A percentile compares a stretch with the other conserved stretches of the same genome.
Conservation (phyloP, 2,797 vertebrate species). For the Apogon hyalosoma region DNA sequence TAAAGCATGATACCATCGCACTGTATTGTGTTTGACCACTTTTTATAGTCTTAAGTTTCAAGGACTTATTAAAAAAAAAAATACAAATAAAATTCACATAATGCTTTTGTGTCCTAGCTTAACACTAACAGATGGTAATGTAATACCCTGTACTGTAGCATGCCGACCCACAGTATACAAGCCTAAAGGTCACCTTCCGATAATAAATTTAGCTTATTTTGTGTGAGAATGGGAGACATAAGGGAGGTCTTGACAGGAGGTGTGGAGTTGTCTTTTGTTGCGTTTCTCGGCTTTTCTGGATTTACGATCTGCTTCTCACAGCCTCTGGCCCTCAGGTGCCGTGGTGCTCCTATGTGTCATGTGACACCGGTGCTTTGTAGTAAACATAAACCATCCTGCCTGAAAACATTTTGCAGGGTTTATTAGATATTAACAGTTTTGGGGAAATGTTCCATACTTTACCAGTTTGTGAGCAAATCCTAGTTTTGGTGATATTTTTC, state of each 20-base stretch:
- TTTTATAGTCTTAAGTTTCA: slow-evolving; percentile 48
- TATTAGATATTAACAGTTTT: slow-evolving; percentile 10
- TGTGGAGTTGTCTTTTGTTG: slow-evolving; percentile 73
- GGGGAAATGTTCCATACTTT: neutral
- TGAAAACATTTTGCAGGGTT: slow-evolving; percentile 3
- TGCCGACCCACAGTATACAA: slow-evolving; percentile 42
- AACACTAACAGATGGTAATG: slow-evolving; percentile 72
- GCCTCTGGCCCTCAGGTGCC: slow-evolving; percentile 54
- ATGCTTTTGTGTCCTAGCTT: slow-evolving; percentile 32
- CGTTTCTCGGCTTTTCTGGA: slow-evolving; percentile 66
- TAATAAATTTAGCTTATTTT: slow-evolving; percentile 74
- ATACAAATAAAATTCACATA: slow-evolving; percentile 2
- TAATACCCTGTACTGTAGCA: slow-evolving; percentile 52
- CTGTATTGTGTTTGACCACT: slow-evolving; percentile 28
- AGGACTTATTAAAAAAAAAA: slow-evolving; percentile 5
- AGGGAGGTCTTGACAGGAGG: slow-evolving; percentile 55
- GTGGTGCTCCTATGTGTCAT: slow-evolving; percentile 63
- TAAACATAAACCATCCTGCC: slow-evolving; percentile 26
- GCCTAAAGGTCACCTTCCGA: slow-evolving; percentile 72
- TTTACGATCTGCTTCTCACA: slow-evolving; percentile 71
- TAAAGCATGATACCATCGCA: slow-evolving; percentile 28
- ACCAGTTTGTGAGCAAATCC: slow-evolving; percentile 1
- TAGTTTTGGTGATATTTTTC: neutral
- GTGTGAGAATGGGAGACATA: slow-evolving; percentile 53
- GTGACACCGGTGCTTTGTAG: slow-evolving; percentile 61